Base-by-base conservation (phyloP, 2,888 invertebrate species). In the Eurois occulta region DNA sequence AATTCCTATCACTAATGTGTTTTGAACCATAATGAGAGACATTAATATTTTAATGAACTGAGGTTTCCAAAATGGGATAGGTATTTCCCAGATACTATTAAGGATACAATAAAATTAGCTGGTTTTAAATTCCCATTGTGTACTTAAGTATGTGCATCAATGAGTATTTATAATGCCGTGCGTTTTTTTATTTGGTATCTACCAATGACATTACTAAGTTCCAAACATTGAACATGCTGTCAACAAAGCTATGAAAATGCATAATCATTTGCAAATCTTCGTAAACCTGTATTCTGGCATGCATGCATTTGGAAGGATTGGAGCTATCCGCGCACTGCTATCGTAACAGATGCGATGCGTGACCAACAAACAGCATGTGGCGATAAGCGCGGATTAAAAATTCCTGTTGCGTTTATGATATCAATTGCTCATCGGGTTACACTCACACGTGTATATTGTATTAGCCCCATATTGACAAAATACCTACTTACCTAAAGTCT, bases 341-440 rank as follows among this genome's bases (percentile, higher is more conserved):
- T 81, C 52, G 58, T 64, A 83, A 77, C 60, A 81, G 77, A 81
- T 77, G 62, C 58, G 58, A 73, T 77, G 73, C 77, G 77, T 77
- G 65, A 68, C 82, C 35, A 70, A 67, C 55, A 38, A 70, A 67
- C 55, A 38, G 52, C 28, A 77, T 32, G 21, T 48, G 35, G 64
- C 67, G 86, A 83, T 83, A 83, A 85, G 67, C 64, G 52, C 43
- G 77, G 64, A 77, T 67, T 64, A 46, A 84, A 75, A 35, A 74
- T 67, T 70, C 32, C n/a, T 75, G 46, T 72, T 28, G 55, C 65
- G 55, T 69, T 60, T 71, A 62, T 58, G 48, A 68, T 62, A 32
- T 73, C 21, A 55, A 74, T 46, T 32, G 24, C 52, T 58, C 32
- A 67, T 73, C 43, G 32, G 41, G 13, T 55, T 48, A 73, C 38